phyloP scores from a whole-genome alignment of 2,797 vertebrate genomes.

The Xiphorhynchus erythropygius region DNA sequence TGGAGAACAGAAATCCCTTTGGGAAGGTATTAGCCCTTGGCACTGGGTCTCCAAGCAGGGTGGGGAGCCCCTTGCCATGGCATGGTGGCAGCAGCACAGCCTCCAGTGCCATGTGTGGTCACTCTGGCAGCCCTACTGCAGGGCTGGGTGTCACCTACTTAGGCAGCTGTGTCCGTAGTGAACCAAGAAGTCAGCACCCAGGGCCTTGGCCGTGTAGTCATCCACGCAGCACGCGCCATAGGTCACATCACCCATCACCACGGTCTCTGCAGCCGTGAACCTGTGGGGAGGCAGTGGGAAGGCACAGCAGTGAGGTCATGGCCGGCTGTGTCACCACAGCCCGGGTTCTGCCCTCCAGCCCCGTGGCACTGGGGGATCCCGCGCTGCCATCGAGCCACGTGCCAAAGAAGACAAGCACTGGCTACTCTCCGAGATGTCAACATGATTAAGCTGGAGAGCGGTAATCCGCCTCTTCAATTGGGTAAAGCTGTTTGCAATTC shows the following conservation, averaged over 20 bases:
- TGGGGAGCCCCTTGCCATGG: fast-evolving
- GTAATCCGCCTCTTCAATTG: slow-evolving; percentile 69
- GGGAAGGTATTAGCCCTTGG: not conserved
- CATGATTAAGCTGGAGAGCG: slow-evolving; percentile 59
- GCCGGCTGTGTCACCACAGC: not conserved
- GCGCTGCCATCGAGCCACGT: not conserved
- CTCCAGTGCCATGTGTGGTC: not conserved
- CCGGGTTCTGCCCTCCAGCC: not conserved
- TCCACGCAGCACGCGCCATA: slow-evolving; percentile 98
- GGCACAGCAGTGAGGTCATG: not conserved
- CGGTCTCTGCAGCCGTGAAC: slow-evolving; percentile 89
- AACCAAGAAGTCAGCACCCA: slow-evolving; percentile 96
- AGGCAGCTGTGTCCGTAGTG: slow-evolving; percentile 98
- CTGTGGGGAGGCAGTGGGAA: slow-evolving; percentile 59
- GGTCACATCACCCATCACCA: slow-evolving; percentile 97
- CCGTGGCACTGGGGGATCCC: fast-evolving
- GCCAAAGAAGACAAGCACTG: not conserved
- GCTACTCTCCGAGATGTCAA: slow-evolving; percentile 63
- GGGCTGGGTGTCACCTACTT: slow-evolving; percentile 67
- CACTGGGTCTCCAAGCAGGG: not conserved
- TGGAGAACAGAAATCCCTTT: not conserved
- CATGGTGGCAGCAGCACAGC: fast-evolving
- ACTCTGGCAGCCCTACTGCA: not conserved
- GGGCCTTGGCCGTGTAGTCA: slow-evolving; percentile 92
- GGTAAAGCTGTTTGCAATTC: slow-evolving; percentile 72